Conservation (phyloP, 2,113 vertebrate genomes). For the Carettochelys insculpta region DNA sequence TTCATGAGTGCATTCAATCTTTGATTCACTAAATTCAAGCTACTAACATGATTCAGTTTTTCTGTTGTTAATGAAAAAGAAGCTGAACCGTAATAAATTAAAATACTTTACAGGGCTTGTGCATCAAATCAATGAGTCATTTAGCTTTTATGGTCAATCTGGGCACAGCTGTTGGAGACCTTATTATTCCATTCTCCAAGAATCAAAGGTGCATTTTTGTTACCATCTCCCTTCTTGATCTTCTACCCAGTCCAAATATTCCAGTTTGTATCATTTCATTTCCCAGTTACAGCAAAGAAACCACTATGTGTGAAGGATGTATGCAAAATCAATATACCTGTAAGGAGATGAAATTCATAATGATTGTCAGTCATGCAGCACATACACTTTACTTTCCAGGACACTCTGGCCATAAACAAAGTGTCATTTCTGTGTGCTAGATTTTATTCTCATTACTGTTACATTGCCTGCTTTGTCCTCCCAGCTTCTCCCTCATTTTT, state of each 20-base stretch:
- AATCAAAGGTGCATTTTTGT: background rate
- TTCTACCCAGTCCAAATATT: background rate
- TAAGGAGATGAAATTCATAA: slow-evolving; percentile 26
- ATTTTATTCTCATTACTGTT: background rate
- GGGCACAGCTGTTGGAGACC: background rate
- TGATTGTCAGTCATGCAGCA: slow-evolving; percentile 43
- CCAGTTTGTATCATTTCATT: background rate
- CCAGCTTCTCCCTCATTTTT: background rate
- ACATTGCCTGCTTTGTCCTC: background rate
- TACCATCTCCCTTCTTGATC: slow-evolving; percentile 15
- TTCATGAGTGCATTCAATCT: slow-evolving; percentile 2
- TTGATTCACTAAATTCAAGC: background rate
- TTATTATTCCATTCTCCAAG: slow-evolving; percentile 20
- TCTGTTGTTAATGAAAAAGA: slow-evolving; percentile 35
- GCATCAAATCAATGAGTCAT: slow-evolving; percentile 18
- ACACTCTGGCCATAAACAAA: background rate
- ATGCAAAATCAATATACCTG: slow-evolving; percentile 39
- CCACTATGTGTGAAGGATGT: background rate
- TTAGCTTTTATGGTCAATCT: background rate
- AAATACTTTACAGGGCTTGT: slow-evolving; percentile 27
- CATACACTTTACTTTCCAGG: slow-evolving; percentile 2
- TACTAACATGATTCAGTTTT: slow-evolving; percentile 1
- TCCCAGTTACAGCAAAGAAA: slow-evolving; percentile 16
- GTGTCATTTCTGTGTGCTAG: background rate
- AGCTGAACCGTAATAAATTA: slow-evolving; percentile 22